These are phyloP conservation scores for Callocephalon fimbriatum DNA, from an alignment of 2,113 vertebrate species.

Conservation along the genomic window DNA sequence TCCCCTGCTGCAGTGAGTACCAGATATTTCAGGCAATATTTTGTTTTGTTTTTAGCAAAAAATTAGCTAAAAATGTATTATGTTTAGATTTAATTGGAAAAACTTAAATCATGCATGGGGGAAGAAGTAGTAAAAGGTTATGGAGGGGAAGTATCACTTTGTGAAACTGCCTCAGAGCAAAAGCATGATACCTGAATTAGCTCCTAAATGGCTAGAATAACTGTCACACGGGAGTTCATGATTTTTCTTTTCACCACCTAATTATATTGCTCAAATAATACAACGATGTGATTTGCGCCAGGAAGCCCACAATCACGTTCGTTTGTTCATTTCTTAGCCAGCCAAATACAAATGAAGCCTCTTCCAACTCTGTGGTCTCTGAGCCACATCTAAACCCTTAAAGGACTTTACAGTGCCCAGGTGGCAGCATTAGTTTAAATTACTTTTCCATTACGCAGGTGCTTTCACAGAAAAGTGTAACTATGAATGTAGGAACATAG, in stretches of 20 bases:
- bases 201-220: background rate
- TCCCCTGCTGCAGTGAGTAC: background rate
- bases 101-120: background rate
- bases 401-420: background rate
- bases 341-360: background rate
- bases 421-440: background rate
- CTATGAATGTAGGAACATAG: background rate
- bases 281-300: background rate
- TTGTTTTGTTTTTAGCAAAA: background rate
- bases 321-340: background rate
- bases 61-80: background rate
- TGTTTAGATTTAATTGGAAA: conserved; percentile 5
- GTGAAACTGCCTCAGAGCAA: background rate
- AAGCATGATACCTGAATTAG: background rate
- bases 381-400: background rate
- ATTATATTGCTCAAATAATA: background rate
- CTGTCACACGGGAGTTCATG: background rate
- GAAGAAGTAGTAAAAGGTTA: background rate
- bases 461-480: background rate
- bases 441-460: accelerated
- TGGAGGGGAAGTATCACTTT: background rate
- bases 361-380: background rate
- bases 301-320: background rate
- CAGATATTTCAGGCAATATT: background rate
- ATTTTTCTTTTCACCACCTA: background rate